Percentiles rank a stretch among this genome's conserved stretches.
phyloP scores from a whole-genome alignment of 2,113 vertebrate species.

The Petrocephalus zakoni region DNA sequence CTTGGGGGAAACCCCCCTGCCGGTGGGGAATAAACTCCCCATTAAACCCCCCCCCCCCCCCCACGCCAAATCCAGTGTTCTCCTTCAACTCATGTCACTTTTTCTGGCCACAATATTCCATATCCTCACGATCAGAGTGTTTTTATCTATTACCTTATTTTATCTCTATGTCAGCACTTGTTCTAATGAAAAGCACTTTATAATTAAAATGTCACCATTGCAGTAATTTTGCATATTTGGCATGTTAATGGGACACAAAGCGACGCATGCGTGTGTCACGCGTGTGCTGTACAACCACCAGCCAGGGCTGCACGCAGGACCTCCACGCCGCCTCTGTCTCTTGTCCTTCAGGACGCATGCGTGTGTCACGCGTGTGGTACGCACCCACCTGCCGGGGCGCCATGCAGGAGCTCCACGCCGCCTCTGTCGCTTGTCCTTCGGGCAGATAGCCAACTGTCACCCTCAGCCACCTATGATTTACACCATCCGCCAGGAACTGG shows the following conservation, averaged over 20 bases:
- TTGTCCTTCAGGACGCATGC: background rate
- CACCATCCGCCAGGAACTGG: constrained; percentile 34
- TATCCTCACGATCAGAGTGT: background rate
- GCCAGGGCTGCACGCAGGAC: background rate
- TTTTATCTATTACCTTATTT: background rate
- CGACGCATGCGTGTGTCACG: background rate
- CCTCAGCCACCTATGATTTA: constrained; percentile 43
- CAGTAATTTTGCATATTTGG: no score
- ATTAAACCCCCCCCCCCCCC: no score
- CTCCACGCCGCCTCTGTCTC: background rate
- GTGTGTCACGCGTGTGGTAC: constrained; percentile 5
- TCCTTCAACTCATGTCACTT: background rate
- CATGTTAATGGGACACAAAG: no score
- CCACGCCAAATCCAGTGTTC: background rate
- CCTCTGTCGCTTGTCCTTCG: background rate
- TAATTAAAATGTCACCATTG: background rate
- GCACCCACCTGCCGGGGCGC: background rate
- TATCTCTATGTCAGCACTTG: background rate
- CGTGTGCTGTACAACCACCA: background rate
- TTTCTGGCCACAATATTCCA: background rate
- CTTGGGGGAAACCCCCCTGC: no score
- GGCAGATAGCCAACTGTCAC: background rate
- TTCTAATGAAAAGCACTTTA: background rate
- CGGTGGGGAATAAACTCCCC: no score
- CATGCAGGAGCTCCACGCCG: background rate